Evolutionary conservation across 2,888 invertebrate species (phyloP).

Genomic region (Sericinus montela): DNA sequence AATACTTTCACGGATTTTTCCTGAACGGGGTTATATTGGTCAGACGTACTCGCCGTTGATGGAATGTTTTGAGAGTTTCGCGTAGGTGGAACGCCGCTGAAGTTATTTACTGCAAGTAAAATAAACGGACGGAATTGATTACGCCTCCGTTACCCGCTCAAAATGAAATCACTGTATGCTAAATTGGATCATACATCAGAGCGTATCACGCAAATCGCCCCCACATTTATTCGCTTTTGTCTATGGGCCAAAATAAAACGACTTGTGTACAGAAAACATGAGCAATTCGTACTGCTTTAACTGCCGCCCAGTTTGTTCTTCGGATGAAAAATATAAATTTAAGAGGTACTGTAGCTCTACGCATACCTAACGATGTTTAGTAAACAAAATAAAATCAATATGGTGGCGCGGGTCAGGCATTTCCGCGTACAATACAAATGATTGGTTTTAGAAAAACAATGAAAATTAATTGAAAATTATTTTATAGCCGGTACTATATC

Average conservation of each 20-base stretch:
- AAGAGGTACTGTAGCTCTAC: too few species aligned
- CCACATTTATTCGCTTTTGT: not conserved
- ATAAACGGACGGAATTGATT: slow-evolving; percentile 38
- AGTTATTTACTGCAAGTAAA: slow-evolving; percentile 33
- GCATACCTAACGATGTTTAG: too few species aligned
- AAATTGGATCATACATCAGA: slow-evolving; percentile 3
- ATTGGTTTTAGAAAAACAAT: too few species aligned
- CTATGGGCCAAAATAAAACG: slow-evolving; percentile 7
- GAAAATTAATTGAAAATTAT: too few species aligned
- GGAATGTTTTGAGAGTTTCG: slow-evolving; percentile 38
- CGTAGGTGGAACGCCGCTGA: slow-evolving; percentile 42
- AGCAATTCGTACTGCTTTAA: not conserved
- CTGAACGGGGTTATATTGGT: slow-evolving; percentile 32
- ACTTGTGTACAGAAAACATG: not conserved
- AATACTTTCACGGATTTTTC: slow-evolving; percentile 40
- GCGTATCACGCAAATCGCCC: slow-evolving; percentile 2
- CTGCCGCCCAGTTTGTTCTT: too few species aligned
- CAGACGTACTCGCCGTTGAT: slow-evolving; percentile 40
- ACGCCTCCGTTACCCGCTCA: slow-evolving; percentile 38
- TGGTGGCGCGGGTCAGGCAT: slow-evolving; percentile 4
- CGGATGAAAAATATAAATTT: too few species aligned
- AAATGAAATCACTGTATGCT: slow-evolving; percentile 23
- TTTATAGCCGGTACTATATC: too few species aligned
- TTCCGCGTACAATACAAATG: too few species aligned
- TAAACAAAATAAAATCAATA: too few species aligned